Base-by-base conservation (phyloP, 2,113 vertebrate genomes). In the Daboia siamensis region DNA sequence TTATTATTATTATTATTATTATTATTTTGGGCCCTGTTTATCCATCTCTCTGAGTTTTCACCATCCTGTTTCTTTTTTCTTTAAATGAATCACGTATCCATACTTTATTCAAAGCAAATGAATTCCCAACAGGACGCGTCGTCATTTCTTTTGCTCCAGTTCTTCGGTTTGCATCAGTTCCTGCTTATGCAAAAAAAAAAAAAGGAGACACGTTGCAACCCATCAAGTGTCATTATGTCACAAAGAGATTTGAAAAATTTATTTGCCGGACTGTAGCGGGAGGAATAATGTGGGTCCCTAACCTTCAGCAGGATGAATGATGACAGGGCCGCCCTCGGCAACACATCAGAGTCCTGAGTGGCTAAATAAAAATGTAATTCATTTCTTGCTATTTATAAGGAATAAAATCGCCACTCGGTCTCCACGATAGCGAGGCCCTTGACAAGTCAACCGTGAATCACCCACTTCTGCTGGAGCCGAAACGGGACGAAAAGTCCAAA, bases 101-200 rank as follows among this genome's bases (percentile, higher is more conserved):
- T 95, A 95, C 97, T 96, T 97, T 96, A 95, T 96, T 93, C 95
- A 95, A 94, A 93, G 61, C 12, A 21, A 95, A 96, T 93, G 96
- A 96, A 96, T 96, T 94, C 85, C 0, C 61, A 97, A 95, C 94
- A 57, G 93, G 89, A 94, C 96, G 48, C 24, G 92, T 90, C 94
- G 93, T 96, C 95, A 93, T 96, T 97, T 96, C 88, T 95, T 97
- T 96, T 95, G 93, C 91, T 44, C 61, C 89, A 88, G 90, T 93
- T 88, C 54, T 96, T 91, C 48, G 44, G 20, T 80, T 90, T 93
- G 93, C 93, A 94, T 95, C 93, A 86, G 95, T 96, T 94, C 93
- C 88, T 96, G 95, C 94, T 61, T 51, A 51, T 51, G 93, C 39
- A 94, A 95, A 87, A 95, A 86, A 90, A 24, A 95, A 84, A 92